Base-by-base conservation (phyloP, 2,113 vertebrate species). In the Herpailurus yagouaroundi region DNA sequence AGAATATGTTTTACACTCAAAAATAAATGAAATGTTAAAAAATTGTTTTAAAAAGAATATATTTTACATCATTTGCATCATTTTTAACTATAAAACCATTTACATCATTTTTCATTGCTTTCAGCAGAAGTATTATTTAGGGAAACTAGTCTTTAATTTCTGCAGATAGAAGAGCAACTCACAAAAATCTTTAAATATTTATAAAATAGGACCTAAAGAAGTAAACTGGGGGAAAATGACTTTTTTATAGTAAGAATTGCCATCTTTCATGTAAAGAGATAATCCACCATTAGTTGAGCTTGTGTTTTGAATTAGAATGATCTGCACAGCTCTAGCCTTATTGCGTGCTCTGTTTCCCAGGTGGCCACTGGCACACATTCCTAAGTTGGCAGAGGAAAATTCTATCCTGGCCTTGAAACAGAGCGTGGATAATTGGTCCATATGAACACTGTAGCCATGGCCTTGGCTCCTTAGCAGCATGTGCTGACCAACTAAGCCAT, bases 181-280 rank as follows among this genome's bases (percentile, higher is more conserved):
- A 82, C 23, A 64, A 94, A 95, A 89, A 55, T 68, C 15, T 79
- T 81, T 50, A 69, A 84, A 48, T 94, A 45, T 91, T 95, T 94
- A 9, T 57, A 68, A 96, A 95, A 45, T n/a, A 66, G 16, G 5
- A 69, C 11, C 41, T 45, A 31, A 93, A 66, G 19, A 82, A 79
- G 14, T 27, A 50, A 80, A 64, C 14, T 79, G 7, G 14, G 57
- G 79, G 85, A 87, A 87, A 31, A 63, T 0, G 36, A 45, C 19
- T 48, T 38, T 95, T 88, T 81, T 89, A 19, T 63, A 83, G 33
- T 86, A 76, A 73, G 79, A 36, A 79, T 66, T 31, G 14, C 23
- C 31, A 85, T 74, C 52, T 82, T 89, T 93, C 38, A 80, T 23
- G 18, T 81, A 79, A 90, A 86, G 91, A 80, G 15, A 84, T 88